phyloP scores from a whole-genome alignment of 2,888 invertebrate genomes.

The Volucella bombylans region DNA sequence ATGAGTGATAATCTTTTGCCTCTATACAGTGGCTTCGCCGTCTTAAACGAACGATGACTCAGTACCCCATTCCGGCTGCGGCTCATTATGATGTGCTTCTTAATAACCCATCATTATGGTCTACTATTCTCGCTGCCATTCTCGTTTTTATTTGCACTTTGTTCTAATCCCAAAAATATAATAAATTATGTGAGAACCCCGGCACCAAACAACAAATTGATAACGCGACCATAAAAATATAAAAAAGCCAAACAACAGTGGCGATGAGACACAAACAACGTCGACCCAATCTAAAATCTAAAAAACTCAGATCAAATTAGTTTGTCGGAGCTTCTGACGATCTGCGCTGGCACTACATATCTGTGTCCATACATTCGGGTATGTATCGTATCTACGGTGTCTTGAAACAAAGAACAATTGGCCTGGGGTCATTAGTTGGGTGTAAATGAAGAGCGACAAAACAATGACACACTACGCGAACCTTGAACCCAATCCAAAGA shows the following conservation, averaged over 20 bases:
- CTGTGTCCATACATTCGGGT: not conserved
- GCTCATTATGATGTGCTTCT: conserved; percentile 7
- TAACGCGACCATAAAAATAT: conserved; percentile 8
- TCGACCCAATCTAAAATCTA: not conserved
- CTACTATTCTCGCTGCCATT: too few relatives aligned
- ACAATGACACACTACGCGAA: not conserved
- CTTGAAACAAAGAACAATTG: conserved; percentile 3
- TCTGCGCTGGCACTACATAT: too few relatives aligned
- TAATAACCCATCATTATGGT: conserved; percentile 20
- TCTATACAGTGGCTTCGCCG: not conserved
- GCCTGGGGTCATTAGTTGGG: not conserved
- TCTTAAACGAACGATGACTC: conserved; percentile 30
- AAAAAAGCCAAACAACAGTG: conserved; percentile 14
- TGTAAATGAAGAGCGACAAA: not conserved
- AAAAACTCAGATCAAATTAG: conserved; percentile 33
- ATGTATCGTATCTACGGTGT: not conserved
- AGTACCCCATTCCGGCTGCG: not conserved
- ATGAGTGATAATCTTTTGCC: conserved; percentile 22
- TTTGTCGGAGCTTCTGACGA: conserved; percentile 6
- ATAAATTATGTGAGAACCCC: conserved; percentile 40
- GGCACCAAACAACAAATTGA: conserved; percentile 12
- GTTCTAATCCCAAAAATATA: conserved; percentile 22
- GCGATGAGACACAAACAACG: not conserved
- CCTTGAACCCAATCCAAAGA: not conserved
- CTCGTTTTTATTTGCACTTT: not conserved